Evolutionary conservation across 2,113 vertebrate species (phyloP).

Genomic region (Malurus cyaneus): DNA sequence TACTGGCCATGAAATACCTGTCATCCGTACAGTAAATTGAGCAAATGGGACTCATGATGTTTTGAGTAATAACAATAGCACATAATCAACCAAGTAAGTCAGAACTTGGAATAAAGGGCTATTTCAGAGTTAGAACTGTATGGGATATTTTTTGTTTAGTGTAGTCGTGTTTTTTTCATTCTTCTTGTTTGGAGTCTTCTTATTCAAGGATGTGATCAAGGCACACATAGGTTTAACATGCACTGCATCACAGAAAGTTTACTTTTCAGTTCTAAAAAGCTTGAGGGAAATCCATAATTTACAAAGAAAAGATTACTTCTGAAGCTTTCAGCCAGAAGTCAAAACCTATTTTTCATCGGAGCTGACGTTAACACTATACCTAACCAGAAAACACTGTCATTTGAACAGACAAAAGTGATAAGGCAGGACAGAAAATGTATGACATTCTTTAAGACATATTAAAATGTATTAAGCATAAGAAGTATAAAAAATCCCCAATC

Average conservation of each 20-base stretch:
- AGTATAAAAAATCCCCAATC: conserved; percentile 27
- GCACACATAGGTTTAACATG: background rate
- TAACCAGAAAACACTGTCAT: conserved; percentile 48
- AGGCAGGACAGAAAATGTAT: conserved; percentile 26
- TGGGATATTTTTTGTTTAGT: background rate
- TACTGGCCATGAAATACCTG: background rate
- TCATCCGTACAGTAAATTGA: background rate
- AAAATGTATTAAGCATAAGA: conserved; percentile 41
- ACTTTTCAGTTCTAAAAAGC: conserved; percentile 36
- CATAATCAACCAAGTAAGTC: background rate
- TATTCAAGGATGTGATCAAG: background rate
- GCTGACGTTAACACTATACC: conserved; percentile 38
- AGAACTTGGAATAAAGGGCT: background rate
- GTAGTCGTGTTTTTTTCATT: background rate
- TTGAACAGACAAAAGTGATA: conserved; percentile 17
- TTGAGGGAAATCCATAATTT: conserved; percentile 30
- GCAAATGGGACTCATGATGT: background rate
- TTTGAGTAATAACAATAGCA: background rate
- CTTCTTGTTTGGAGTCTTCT: background rate
- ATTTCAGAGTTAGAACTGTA: background rate
- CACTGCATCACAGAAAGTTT: background rate
- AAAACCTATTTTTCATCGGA: conserved; percentile 54
- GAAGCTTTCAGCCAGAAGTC: conserved; percentile 41
- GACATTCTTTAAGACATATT: conserved; percentile 25
- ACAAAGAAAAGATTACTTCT: conserved; percentile 31